Base-by-base conservation (phyloP, 2,888 invertebrate species). In the Trissolcus japonicus region DNA sequence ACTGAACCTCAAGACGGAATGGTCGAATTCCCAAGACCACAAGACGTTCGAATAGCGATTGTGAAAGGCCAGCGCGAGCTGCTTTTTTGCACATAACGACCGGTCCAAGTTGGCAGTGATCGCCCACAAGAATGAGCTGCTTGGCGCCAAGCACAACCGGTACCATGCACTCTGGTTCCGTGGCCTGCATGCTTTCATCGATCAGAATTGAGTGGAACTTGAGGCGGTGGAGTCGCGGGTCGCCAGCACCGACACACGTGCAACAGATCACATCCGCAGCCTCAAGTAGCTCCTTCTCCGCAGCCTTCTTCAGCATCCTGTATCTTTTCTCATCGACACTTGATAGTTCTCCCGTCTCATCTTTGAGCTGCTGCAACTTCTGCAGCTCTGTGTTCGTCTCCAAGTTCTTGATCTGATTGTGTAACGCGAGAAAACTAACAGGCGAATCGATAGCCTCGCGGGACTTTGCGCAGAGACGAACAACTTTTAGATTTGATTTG, bases 11-110 rank as follows among this genome's bases (percentile, higher is more conserved):
- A 48, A 99, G 92, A 0, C 99, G 94, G 90, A 99, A 98, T 0
- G 99, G 99, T 25, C 98, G 92, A 82, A 98, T 99, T 7, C 99
- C 99, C 6, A 99, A 92, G 0, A 99, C 98, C 0, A 99, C 99
- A 0, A 99, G 91, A 4, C 99, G 92, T 88, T 99, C 99, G 89
- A 99, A 99, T 75, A 99, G 91, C 61, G 98, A 98, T 89, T 99
- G 99, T 0, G 97, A 97, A 19, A 99, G 92, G 1, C 99, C 99
- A 0, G 99, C 99, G 63, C 96, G 93, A 0, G 98, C 98, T 0
- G 99, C 99, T 88, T 98, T 98, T 90, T 99, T 99, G 91, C 98
- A 99, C 98, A 99, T 98, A 0, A 99, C 99, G 0, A 99, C 99
- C 0, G 99, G 99, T 0, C 99, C 99, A 75, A 99, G 91, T 90